Evolutionary conservation across 2,888 invertebrate species (phyloP).

Genomic region (Lissonota sp.): DNA sequence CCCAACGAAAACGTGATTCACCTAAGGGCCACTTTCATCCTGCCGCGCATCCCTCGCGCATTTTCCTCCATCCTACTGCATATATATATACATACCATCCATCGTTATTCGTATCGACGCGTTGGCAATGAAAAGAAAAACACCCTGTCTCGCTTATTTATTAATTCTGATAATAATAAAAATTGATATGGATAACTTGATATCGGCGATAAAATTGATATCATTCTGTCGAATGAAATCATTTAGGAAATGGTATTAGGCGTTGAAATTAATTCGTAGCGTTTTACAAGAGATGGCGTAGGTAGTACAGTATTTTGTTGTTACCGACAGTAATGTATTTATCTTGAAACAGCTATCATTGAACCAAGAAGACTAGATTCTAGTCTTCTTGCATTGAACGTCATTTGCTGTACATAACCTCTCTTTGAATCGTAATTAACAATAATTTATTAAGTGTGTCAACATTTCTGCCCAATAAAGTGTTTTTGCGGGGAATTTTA

Average conservation of each 20-base stretch:
- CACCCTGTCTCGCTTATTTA: not conserved
- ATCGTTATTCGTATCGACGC: slow-evolving; percentile 34
- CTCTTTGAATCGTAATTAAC: not conserved
- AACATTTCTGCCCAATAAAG: not conserved
- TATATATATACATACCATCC: slow-evolving; percentile 15
- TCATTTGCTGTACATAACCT: not conserved
- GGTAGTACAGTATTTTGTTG: slow-evolving; percentile 1
- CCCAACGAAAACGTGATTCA: slow-evolving; percentile 62
- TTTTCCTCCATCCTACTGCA: slow-evolving; percentile 18
- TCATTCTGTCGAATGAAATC: not conserved
- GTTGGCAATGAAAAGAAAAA: slow-evolving; percentile 20
- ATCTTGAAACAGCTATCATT: slow-evolving; percentile 1
- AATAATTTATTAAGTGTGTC: not conserved
- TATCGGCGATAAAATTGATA: not conserved
- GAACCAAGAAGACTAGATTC: too few species aligned
- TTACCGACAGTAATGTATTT: not conserved
- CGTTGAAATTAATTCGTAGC: slow-evolving; percentile 16
- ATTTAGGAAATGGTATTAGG: not conserved
- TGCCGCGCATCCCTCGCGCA: slow-evolving; percentile 21
- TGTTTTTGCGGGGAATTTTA: not conserved
- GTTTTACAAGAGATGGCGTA: slow-evolving; percentile 17
- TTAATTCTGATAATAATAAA: slow-evolving; percentile 3
- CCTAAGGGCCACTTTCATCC: slow-evolving; percentile 64
- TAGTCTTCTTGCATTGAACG: too few species aligned
- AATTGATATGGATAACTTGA: not conserved